phyloP scores from a whole-genome alignment of 2,888 invertebrate genomes.

The Tinea pellionella region DNA sequence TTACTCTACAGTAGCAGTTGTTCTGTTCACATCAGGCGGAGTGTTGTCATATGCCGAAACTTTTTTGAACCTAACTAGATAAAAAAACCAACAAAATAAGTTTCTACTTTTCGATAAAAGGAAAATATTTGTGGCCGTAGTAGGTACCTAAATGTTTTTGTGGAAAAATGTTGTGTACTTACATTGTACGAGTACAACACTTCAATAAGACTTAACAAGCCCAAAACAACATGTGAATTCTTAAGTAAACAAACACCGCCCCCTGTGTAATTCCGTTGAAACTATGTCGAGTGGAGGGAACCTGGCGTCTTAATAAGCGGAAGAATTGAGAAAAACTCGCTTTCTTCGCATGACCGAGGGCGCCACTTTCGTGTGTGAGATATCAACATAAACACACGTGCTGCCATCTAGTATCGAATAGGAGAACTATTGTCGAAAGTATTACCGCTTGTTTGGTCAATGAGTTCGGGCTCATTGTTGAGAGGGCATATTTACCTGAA shows the following conservation, averaged over 20 bases:
- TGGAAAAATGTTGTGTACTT: neutral
- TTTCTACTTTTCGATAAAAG: too few species aligned
- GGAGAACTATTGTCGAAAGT: constrained; percentile 19
- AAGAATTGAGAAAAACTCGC: constrained; percentile 49
- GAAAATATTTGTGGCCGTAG: too few species aligned
- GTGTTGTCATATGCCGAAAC: too few species aligned
- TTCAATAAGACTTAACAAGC: neutral
- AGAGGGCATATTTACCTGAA: constrained; percentile 11
- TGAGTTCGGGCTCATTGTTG: neutral
- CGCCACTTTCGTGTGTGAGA: constrained; percentile 33
- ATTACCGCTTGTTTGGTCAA: neutral
- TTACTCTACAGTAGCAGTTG: too few species aligned
- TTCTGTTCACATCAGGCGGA: too few species aligned
- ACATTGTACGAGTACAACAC: neutral
- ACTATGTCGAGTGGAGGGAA: constrained; percentile 47
- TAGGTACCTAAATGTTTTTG: too few species aligned
- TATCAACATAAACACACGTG: constrained; percentile 20
- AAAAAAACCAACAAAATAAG: too few species aligned
- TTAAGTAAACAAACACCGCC: constrained; percentile 35
- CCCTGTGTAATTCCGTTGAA: constrained; percentile 47
- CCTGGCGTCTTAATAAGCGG: constrained; percentile 32
- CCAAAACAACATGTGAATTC: neutral
- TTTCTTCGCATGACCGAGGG: constrained; percentile 33
- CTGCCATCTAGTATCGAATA: constrained; percentile 55
- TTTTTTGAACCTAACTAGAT: too few species aligned